A percentile compares a stretch with the other conserved stretches of the same genome.
These are phyloP conservation scores for Podarcis muralis DNA, from an alignment of 2,113 vertebrate genomes.

Conservation along the genomic window DNA sequence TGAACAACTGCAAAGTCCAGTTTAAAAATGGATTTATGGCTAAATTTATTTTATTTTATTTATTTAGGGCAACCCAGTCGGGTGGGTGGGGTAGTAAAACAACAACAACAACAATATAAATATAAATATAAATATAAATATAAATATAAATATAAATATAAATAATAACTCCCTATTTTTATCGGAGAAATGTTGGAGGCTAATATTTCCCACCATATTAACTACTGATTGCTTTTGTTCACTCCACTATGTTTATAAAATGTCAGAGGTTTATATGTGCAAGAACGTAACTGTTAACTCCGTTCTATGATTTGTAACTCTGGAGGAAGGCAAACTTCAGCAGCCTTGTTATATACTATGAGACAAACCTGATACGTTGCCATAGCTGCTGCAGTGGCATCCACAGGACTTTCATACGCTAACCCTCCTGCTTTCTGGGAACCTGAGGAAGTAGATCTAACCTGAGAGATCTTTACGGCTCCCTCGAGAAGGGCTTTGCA, in stretches of 20 bases:
- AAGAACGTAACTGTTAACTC: background rate
- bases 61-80: no score
- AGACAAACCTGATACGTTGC: background rate
- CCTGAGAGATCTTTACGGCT: background rate
- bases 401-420: background rate
- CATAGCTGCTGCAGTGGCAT: no score
- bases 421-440: background rate
- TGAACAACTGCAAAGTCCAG: no score
- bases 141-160: no score
- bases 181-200: no score
- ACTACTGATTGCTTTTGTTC: background rate
- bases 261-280: background rate
- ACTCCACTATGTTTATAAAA: background rate
- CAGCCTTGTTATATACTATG: background rate
- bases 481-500: conserved; percentile 2
- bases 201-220: background rate
- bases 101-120: no score
- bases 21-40: no score
- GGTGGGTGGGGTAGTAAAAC: no score
- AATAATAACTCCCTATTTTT: no score
- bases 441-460: background rate
- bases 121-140: no score
- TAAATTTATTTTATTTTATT: no score
- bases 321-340: background rate
- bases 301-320: background rate